Percentiles rank a stretch among this genome's conserved stretches.
Conservation (phyloP, 1,140 invertebrate species). For the Cepaea nemoralis region DNA sequence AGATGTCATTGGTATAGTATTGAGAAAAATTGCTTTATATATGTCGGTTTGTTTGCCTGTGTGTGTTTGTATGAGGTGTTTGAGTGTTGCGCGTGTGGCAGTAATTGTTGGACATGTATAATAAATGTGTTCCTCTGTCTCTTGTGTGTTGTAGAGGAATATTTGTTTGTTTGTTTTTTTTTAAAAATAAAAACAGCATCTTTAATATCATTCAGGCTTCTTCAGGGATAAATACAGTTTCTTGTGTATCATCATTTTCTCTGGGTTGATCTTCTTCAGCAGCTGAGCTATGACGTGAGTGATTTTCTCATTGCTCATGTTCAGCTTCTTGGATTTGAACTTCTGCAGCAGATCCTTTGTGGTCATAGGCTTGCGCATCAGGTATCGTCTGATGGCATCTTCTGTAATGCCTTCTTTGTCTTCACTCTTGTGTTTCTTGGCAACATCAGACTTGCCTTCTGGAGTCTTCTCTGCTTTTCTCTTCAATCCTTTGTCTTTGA, state of each 20-base stretch:
- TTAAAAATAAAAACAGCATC: not conserved
- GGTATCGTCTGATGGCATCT: conserved; percentile 92
- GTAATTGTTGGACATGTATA: too few relatives aligned
- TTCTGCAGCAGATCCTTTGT: conserved; percentile 93
- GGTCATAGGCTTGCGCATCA: conserved; percentile 95
- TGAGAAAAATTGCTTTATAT: too few relatives aligned
- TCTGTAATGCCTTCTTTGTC: conserved; percentile 90
- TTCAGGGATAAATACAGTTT: conserved; percentile 93
- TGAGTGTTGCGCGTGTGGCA: too few relatives aligned
- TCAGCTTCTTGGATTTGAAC: conserved; percentile 95
- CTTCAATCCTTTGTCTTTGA: conserved; percentile 46
- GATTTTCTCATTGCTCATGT: conserved; percentile 87
- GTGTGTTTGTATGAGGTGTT: too few relatives aligned
- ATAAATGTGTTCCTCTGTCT: too few relatives aligned
- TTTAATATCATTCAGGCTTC: conserved; percentile 55
- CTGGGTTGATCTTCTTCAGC: conserved; percentile 93
- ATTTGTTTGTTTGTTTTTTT: too few relatives aligned
- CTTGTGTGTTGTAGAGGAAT: too few relatives aligned
- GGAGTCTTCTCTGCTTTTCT: conserved; percentile 44
- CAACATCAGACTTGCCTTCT: conserved; percentile 71
- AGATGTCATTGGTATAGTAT: too few relatives aligned
- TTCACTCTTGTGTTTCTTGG: conserved; percentile 75
- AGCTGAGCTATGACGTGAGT: conserved; percentile 94
- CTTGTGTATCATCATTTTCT: conserved; percentile 90
- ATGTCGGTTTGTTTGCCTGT: too few relatives aligned